Base-by-base conservation (phyloP, 2,113 vertebrate genomes). In the Paralichthys olivaceus region DNA sequence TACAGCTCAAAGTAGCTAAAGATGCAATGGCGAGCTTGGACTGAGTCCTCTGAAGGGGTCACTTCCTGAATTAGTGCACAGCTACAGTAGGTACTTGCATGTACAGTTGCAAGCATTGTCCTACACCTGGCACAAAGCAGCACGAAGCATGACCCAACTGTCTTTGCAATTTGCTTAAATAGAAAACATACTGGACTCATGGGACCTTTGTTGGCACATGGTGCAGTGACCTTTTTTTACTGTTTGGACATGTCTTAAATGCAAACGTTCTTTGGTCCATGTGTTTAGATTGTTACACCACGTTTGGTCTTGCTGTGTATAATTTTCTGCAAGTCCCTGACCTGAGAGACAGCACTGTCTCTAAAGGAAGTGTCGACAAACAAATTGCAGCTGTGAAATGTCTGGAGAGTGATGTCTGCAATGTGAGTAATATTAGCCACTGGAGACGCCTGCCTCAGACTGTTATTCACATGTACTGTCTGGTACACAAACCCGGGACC, bases 371-470 rank as follows among this genome's bases (percentile, higher is more conserved):
- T 51, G 47, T 13, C 12, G 66, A 59, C 62, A 70, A 81, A 75
- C 71, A 69, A 40, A 69, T 65, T 70, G 72, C 81, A 84, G 85
- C 81, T 87, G 85, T 40, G 40, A 56, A 49, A 55, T 56, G 37
- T 77, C 29, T 59, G 20, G 54, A 47, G 28, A 63, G 29, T 57
- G 32, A 80, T 72, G 55, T 70, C 72, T 79, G 67, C 0, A 45
- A 61, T 45, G 70, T 69, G 79, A 79, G 71, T 81, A 66, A 83
- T 83, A 59, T 65, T 6, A 67, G 47, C 43, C 15, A 8, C 40
- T 15, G 47, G 9, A 32, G 51, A 63, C 5, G 11, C 17, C 12
- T n/a, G 22, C 34, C 26, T 62, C 57, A 19, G 65, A 54, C 53
- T 62, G 28, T 0, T 0, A 26, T 54, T 70, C 66, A 32, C 15